Percentiles rank a stretch among this genome's conserved stretches.
These are phyloP conservation scores for Drosophila mimetica DNA, from an alignment of 2,888 invertebrate species.

Conservation along the genomic window DNA sequence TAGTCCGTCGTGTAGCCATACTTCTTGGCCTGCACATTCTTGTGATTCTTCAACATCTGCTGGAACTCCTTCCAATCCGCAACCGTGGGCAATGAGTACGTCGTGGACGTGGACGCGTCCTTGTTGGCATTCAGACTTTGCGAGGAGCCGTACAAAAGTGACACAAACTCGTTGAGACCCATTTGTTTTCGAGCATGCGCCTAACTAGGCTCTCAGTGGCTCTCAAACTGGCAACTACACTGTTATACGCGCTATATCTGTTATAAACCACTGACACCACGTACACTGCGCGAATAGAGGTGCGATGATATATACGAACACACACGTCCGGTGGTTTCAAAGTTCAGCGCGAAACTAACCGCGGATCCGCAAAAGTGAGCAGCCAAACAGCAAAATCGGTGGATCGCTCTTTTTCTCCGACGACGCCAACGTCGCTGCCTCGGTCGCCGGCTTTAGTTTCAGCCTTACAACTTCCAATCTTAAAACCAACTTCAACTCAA, in stretches of 20 bases:
- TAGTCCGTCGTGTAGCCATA: constrained; percentile 80
- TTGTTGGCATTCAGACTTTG: constrained; percentile 78
- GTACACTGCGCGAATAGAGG: constrained; percentile 11
- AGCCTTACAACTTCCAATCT: background rate
- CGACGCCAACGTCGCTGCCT: background rate
- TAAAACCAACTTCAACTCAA: constrained; percentile 1
- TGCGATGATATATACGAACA: background rate
- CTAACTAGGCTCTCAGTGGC: constrained; percentile 30
- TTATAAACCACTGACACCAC: background rate
- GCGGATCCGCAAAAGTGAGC: constrained; percentile 38
- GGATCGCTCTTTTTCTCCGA: constrained; percentile 37
- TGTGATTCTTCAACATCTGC: constrained; percentile 83
- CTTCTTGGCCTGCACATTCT: constrained; percentile 80
- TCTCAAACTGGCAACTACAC: constrained; percentile 52
- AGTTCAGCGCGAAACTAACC: constrained; percentile 74
- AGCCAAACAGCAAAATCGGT: constrained; percentile 25
- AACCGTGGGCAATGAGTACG: constrained; percentile 70
- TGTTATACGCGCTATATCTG: constrained; percentile 60
- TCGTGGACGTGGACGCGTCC: constrained; percentile 64
- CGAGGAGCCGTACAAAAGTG: constrained; percentile 83
- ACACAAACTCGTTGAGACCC: constrained; percentile 84
- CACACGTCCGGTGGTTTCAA: constrained; percentile 65
- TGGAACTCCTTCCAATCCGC: constrained; percentile 75
- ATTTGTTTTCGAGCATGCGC: constrained; percentile 70
- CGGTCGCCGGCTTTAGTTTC: constrained; percentile 11